A percentile compares a stretch with the other conserved stretches of the same genome.
These are phyloP conservation scores for Clanis bilineata DNA, from an alignment of 2,888 invertebrate species.

Conservation along the genomic window DNA sequence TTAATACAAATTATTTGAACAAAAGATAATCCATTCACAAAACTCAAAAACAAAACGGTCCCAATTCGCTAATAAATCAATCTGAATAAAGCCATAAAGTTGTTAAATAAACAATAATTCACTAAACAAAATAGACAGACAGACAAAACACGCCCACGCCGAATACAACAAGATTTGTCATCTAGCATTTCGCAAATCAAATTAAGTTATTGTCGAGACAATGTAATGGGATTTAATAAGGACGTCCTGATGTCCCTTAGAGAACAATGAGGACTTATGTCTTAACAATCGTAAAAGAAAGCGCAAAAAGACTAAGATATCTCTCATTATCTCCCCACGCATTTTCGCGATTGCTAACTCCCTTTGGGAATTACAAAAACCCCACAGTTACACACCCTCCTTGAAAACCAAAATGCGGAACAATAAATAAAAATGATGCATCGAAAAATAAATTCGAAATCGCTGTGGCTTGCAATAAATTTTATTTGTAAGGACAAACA, in stretches of 20 bases:
- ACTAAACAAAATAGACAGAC: neutral
- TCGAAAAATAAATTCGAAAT: neutral
- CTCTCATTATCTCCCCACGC: neutral
- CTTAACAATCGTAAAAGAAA: neutral
- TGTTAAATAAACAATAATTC: slow-evolving; percentile 3
- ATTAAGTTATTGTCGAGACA: slow-evolving; percentile 12
- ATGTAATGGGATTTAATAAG: slow-evolving; percentile 33
- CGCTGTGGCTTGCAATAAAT: too few species aligned
- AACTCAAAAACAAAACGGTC: neutral
- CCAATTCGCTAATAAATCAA: slow-evolving; percentile 4
- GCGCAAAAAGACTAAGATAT: neutral
- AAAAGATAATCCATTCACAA: too few species aligned
- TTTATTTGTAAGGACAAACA: neutral
- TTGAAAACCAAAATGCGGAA: neutral
- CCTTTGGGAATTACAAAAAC: neutral
- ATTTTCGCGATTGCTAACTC: neutral
- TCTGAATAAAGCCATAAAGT: neutral
- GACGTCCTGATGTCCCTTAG: slow-evolving; percentile 36
- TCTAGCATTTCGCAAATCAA: slow-evolving; percentile 11
- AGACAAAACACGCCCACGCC: neutral
- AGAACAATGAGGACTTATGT: neutral
- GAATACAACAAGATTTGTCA: slow-evolving; percentile 14
- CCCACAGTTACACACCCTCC: neutral
- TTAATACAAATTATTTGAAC: too few species aligned
- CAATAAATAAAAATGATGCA: neutral